phyloP scores from a whole-genome alignment of 2,797 vertebrate genomes.

The Typhlichthys eigenmanni region DNA sequence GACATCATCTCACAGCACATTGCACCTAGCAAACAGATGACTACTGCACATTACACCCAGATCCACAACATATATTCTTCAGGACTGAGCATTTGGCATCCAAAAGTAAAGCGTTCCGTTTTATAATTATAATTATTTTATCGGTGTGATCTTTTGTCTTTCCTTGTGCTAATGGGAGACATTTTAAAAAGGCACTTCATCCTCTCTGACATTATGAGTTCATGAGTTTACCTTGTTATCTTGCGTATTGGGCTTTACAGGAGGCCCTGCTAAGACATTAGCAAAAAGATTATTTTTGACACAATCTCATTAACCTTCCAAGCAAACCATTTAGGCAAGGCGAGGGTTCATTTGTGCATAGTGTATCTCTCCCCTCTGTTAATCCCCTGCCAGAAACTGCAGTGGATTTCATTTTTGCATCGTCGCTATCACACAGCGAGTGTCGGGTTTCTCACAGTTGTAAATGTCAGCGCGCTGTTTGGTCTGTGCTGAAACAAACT shows the following conservation, averaged over 20 bases:
- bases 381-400: too few relatives aligned
- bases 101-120: neutral
- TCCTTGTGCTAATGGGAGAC: neutral
- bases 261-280: neutral
- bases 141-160: neutral
- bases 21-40: neutral
- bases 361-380: too few relatives aligned
- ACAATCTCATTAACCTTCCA: neutral
- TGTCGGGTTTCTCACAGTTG: too few relatives aligned
- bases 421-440: too few relatives aligned
- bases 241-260: neutral
- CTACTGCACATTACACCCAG: neutral
- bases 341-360: too few relatives aligned
- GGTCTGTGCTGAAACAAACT: too few relatives aligned
- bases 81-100: neutral
- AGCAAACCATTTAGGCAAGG: neutral
- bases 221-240: neutral
- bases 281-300: neutral
- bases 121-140: neutral
- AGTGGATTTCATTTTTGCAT: too few relatives aligned
- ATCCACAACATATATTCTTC: neutral
- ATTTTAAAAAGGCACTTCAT: neutral
- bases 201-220: neutral
- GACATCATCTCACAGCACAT: slow-evolving; percentile 5
- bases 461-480: too few relatives aligned